Base-by-base conservation (phyloP, 1,140 invertebrate genomes). In the Olivierus martensii region DNA sequence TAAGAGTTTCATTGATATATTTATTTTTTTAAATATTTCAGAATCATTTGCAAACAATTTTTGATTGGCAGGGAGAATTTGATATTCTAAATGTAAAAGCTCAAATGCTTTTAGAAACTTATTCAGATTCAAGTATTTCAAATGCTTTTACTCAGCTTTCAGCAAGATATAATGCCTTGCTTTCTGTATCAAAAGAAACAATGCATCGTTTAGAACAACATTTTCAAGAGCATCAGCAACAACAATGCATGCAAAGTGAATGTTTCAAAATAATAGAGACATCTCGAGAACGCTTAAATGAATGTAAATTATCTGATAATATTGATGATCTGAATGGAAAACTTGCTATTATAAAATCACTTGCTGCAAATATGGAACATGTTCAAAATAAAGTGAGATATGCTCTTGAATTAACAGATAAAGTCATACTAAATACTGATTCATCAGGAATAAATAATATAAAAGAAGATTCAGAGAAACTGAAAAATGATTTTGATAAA, bases 141-240 rank as follows among this genome's bases (percentile, higher is more conserved):
- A 94, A 93, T 71, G 86, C 84, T 10, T 83, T 96, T 35, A 93
- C 90, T 35, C 87, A 94, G 66, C 70, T 96, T 14, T 88, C 90
- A 0, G 92, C 88, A 1, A 92, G 92, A 67, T 95, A 95, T 62
- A 93, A 93, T 66, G 82, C 87, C 0, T 70, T 95, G n/a, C 67
- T 93, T 18, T 88, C 87, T 0, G 65, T 90, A 15, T 85, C 89
- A 11, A 96, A 95, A 71, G 91, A 92, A 73, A 82, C 91, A 12
- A 90, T 93, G 85, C 75, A 87, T 61, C 75, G 85, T 35, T 71
- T 93, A 21, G 88, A 93, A 69, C 72, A 91, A 39, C 85, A 91
- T 66, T 92, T 89, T 69, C 87, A 91, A 69, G 79, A 69, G 49
- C 66, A 69, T 51, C 66, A 70, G 51, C 69, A 70, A 49, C 65